Base-by-base conservation (phyloP, 1,140 invertebrate species). In the Radopholus similis region DNA sequence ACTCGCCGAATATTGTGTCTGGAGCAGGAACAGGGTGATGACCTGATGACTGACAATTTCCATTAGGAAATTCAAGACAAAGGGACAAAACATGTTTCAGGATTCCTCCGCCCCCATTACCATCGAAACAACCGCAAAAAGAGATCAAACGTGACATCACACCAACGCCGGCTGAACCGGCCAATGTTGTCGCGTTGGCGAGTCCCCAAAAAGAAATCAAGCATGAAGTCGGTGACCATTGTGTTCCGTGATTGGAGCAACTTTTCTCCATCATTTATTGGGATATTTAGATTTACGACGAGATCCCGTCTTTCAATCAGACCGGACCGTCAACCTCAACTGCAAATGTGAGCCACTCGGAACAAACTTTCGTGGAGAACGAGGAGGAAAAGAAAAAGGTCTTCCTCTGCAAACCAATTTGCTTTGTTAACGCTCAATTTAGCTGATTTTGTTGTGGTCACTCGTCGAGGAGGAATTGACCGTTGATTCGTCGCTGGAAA, bases 331-430 rank as follows among this genome's bases (percentile, higher is more conserved):
- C n/a, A n/a, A 40, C 47, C 8, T 21, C 30, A 21, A 21, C n/a
- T 51, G 8, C 38, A 11, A n/a, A 40, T 13, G 38, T 40, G 1
- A 40, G 11, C 38, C 38, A 13, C 38, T 40, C 1, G 38, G n/a
- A 40, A n/a, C n/a, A 32, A 58, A 11, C 23, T 23, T 34, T 58
- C 56, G 21, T 28, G 40, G 58, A 62, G n/a, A 49, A 26, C 32
- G 58, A 62, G 34, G 49, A 47, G n/a, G 44, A 62, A 6, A 62
- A 62, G 21, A 47, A 62, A 23, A 59, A 59, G 37, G 57, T 59
- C 21, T 57, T 57, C 23, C 32, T 13, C 3, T 9, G 4, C 8
- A 9, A 26, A 26, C 13, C 0, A 11, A 57, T 11, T 34, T 11
- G 2, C n/a, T 21, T 56, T 4, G 28, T 56, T 23, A 30, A 28